These are phyloP conservation scores for Agelas oroides DNA, from an alignment of 37 sponge, comb jelly and placozoan species.

Conservation along the genomic window DNA sequence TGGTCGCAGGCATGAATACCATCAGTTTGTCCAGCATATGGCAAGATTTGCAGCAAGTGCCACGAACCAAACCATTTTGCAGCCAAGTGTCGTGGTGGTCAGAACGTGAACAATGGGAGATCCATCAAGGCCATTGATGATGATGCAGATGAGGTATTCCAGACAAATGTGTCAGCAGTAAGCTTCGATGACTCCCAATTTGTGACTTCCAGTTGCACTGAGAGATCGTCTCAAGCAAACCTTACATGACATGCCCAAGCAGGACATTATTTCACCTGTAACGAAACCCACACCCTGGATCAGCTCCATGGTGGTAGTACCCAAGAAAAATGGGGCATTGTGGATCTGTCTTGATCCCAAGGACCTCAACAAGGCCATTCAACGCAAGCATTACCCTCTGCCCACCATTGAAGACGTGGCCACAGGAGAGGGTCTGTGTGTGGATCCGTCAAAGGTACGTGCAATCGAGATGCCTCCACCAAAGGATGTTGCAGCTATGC, in stretches of 20 bases:
- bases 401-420: conserved; percentile 72
- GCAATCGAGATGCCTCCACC: conserved; percentile 76
- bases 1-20: conserved; percentile 39
- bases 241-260: conserved; percentile 46
- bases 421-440: conserved; percentile 38
- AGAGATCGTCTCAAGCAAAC: conserved; percentile 38
- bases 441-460: conserved; percentile 56
- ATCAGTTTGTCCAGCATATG: conserved; percentile 65
- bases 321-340: conserved; percentile 39
- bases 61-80: conserved; percentile 68
- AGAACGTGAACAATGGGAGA: neutral
- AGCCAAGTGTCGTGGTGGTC: conserved; percentile 8
- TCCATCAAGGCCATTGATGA: conserved; percentile 9
- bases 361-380: conserved; percentile 63
- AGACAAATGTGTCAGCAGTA: neutral
- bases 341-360: conserved; percentile 72
- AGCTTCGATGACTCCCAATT: conserved; percentile 49
- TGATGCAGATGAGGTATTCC: conserved; percentile 20
- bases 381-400: conserved; percentile 66
- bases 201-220: conserved; percentile 55
- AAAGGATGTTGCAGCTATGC: conserved; percentile 43
- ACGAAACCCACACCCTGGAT: conserved; percentile 64
- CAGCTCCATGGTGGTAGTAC: conserved; percentile 44
- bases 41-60: conserved; percentile 61
- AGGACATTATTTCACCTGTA: conserved; percentile 54